These are phyloP conservation scores for Scaptomyza hsui DNA, from an alignment of 1,140 invertebrate genomes.

Conservation along the genomic window DNA sequence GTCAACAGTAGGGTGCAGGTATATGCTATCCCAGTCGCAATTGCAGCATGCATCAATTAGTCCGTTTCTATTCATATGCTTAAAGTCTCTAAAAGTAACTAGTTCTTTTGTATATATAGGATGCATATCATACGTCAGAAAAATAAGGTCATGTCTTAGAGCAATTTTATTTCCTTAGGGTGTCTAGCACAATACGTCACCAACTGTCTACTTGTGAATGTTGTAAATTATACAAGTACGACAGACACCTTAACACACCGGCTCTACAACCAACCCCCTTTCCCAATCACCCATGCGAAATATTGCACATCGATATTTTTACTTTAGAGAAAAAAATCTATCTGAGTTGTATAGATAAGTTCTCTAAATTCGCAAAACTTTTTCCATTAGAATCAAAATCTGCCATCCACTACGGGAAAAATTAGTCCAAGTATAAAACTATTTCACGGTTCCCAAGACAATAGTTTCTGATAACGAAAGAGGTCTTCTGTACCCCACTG, in stretches of 20 bases:
- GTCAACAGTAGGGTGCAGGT: too few species aligned
- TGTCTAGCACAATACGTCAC: background rate
- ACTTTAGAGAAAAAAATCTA: background rate
- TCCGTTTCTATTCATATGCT: too few species aligned
- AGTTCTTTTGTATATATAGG: too few species aligned
- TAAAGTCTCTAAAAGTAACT: too few species aligned
- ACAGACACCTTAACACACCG: background rate
- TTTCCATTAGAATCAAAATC: conserved; percentile 13
- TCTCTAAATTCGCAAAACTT: background rate
- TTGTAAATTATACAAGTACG: too few species aligned
- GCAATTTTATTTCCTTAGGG: conserved; percentile 16
- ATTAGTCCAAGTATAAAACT: background rate
- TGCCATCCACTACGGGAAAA: conserved; percentile 1
- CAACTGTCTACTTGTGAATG: conserved; percentile 1
- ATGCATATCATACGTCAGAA: too few species aligned
- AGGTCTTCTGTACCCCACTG: conserved; percentile 9
- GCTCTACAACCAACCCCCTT: background rate
- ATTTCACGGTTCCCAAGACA: background rate
- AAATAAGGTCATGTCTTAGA: too few species aligned
- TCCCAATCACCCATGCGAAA: background rate
- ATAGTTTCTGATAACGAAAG: conserved; percentile 22
- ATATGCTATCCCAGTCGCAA: too few species aligned
- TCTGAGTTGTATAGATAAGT: conserved; percentile 10
- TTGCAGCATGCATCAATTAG: too few species aligned
- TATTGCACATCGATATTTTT: background rate